These are phyloP conservation scores for Ceratina japonica DNA, from an alignment of 1,140 invertebrate species.

Conservation along the genomic window DNA sequence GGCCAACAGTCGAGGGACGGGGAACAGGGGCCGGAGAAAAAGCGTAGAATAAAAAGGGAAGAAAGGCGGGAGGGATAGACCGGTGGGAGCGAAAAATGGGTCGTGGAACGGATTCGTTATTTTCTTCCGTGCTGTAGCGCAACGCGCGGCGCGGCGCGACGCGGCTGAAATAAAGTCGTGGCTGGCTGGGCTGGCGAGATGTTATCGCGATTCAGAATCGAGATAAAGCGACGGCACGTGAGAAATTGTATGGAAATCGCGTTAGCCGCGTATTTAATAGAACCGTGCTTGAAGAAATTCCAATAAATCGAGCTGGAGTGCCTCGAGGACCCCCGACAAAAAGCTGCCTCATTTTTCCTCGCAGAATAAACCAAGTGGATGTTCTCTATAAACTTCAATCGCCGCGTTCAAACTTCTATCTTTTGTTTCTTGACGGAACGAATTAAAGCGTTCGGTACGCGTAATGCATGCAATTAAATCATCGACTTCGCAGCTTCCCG, in stretches of 20 bases:
- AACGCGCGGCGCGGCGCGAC: not conserved
- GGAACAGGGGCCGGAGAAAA: not conserved
- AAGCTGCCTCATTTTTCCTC: not conserved
- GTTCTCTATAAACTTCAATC: no score
- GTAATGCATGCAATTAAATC: no score
- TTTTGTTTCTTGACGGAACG: no score
- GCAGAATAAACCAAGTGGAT: not conserved
- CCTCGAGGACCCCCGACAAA: not conserved
- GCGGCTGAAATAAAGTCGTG: constrained; percentile 28
- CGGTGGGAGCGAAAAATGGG: constrained; percentile 34
- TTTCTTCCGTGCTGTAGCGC: constrained; percentile 37
- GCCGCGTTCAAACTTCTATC: no score
- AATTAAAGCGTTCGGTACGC: no score
- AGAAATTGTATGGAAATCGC: constrained; percentile 24
- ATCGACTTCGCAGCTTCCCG: no score
- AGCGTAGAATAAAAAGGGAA: constrained; percentile 3
- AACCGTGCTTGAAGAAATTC: not conserved
- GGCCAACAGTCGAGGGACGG: constrained; percentile 15
- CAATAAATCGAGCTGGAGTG: not conserved
- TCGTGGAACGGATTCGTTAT: constrained; percentile 49
- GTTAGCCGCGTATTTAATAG: not conserved
- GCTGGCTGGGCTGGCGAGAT: constrained; percentile 2
- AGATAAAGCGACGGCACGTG: constrained; percentile 14
- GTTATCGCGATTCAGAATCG: constrained; percentile 32
- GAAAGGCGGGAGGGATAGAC: not conserved